Base-by-base conservation (phyloP, 2,888 invertebrate genomes). In the Drosophila robusta region DNA sequence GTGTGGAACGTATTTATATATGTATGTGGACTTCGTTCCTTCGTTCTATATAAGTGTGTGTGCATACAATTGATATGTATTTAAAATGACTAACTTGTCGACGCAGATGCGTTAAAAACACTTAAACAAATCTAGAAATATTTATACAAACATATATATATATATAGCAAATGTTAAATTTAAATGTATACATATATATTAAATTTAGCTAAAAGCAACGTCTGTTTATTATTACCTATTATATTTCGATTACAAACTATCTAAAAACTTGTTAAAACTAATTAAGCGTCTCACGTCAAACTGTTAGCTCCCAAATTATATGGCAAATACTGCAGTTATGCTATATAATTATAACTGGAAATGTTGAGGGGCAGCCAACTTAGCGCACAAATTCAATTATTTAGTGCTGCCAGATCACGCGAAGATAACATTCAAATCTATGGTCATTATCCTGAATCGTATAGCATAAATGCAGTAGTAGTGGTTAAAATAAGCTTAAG, bases 271-370 rank as follows among this genome's bases (percentile, higher is more conserved):
- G 49, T 50, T 65, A 56, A 58, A 75, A 66, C 62, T 72, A 76
- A 52, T 74, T 70, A 84, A 81, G 77, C 72, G 82, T 82, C 74
- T 68, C 50, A 49, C 60, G 42, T 61, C 38, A 41, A 57, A 72
- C 68, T 52, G 36, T 63, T 68, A 52, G 61, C 56, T 77, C 49
- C 60, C 63, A 68, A 54, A 47, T 47, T 63, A 51, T 84, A 79
- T 82, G 81, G 84, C 81, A 85, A 75, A 75, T 46, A 52, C 55
- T 60, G 46, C 55, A 50, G 4, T 18, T 45, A 49, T 39, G 52
- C 44, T 61, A 36, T 57, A 14, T 45, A 12, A 24, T 18, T 39
- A 26, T 4, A 32, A 11, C n/a, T 9, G 18, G n/a, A 45, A 36
- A 45, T 38, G 18, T 26, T 42, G 14, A 36, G 58, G 49, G 12